Percentiles rank a stretch among this genome's conserved stretches.
Evolutionary conservation across 2,113 vertebrate species (phyloP).

Genomic region (Bufo bufo): DNA sequence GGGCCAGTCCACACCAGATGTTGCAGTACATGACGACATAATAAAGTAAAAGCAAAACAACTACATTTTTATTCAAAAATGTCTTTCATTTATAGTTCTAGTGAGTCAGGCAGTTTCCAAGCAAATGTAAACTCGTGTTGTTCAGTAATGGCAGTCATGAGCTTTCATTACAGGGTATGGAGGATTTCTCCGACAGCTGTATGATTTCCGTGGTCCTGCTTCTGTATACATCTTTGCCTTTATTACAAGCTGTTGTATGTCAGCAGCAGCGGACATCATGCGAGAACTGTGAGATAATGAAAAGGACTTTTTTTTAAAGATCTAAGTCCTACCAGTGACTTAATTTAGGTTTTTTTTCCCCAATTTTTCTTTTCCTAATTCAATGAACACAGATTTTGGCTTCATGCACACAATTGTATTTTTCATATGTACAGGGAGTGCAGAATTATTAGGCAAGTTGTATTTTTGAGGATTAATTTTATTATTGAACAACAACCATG

Average conservation of each 20-base stretch:
- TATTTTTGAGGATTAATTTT: too few species aligned
- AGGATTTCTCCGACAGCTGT: not conserved
- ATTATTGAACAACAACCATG: too few species aligned
- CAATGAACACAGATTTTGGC: not conserved
- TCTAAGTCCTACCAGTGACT: not conserved
- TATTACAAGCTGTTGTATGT: slow-evolving; percentile 37
- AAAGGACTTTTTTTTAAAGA: not conserved
- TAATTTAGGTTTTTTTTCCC: not conserved
- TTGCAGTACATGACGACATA: not conserved
- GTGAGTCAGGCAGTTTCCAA: not conserved
- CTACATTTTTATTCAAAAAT: not conserved
- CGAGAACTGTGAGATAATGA: not conserved
- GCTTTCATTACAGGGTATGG: not conserved
- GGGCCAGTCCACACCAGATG: not conserved
- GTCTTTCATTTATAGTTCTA: not conserved
- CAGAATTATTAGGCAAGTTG: too few species aligned
- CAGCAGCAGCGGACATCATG: not conserved
- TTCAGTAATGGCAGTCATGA: not conserved
- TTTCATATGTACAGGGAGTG: too few species aligned
- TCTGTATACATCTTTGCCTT: slow-evolving; percentile 39
- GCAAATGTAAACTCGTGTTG: not conserved
- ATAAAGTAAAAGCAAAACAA: not conserved
- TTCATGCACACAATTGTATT: too few species aligned
- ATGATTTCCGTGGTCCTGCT: slow-evolving; percentile 24
- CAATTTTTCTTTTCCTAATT: not conserved